phyloP scores from a whole-genome alignment of 2,888 invertebrate genomes.

The Hanleya hanleyi region DNA sequence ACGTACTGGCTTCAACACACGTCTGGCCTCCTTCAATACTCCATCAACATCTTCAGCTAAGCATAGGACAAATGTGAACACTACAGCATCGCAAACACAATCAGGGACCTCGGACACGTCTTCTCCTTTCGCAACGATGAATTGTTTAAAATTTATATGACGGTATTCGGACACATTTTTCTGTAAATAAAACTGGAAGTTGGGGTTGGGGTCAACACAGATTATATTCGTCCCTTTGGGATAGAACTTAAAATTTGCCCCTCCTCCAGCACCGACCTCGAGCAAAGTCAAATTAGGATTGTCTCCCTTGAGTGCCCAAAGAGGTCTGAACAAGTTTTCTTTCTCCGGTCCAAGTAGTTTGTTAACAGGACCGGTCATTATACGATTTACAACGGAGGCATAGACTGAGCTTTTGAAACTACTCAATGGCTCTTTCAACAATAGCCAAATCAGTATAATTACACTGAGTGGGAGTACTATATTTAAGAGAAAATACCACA shows the following conservation, averaged over 20 bases:
- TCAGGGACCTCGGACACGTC: constrained; percentile 52
- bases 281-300: constrained; percentile 43
- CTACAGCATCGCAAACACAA: constrained; percentile 61
- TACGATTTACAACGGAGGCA: too few relatives aligned
- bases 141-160: constrained; percentile 45
- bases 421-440: too few relatives aligned
- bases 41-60: constrained; percentile 49
- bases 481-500: too few relatives aligned
- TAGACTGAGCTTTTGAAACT: too few relatives aligned
- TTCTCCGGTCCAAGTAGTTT: neutral
- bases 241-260: constrained; percentile 59
- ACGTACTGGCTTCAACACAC: constrained; percentile 66
- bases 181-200: constrained; percentile 48
- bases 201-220: constrained; percentile 63
- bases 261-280: constrained; percentile 65
- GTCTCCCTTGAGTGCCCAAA: neutral
- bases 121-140: constrained; percentile 60
- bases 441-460: too few relatives aligned
- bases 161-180: constrained; percentile 40
- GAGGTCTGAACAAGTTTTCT: neutral
- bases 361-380: neutral
- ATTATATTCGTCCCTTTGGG: constrained; percentile 52
- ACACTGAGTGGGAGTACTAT: too few relatives aligned
- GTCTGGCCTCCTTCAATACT: constrained; percentile 55
- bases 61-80: constrained; percentile 64